Conservation (phyloP, 2,113 vertebrate species). For the Hydropotes inermis region DNA sequence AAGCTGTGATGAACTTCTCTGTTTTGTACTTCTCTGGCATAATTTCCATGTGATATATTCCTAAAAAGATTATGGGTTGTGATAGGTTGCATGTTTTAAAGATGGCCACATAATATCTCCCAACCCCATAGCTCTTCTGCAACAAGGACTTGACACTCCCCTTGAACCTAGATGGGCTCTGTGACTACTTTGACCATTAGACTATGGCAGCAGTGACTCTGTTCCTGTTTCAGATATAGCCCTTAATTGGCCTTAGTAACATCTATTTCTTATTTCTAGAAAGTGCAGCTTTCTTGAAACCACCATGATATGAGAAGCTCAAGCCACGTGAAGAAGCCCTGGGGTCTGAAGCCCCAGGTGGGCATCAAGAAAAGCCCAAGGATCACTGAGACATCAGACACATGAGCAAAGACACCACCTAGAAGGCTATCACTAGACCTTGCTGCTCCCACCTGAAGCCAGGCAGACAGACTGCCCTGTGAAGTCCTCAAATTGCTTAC, state of each 20-base stretch:
- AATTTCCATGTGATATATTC: not conserved
- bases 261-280: not conserved
- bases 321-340: not conserved
- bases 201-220: not conserved
- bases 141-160: not conserved
- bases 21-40: not conserved
- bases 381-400: not conserved
- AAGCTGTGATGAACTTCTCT: not conserved
- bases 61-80: not conserved
- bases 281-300: not conserved
- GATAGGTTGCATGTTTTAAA: not conserved
- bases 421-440: not conserved
- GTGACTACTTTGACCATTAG: not conserved
- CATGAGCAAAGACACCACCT: not conserved
- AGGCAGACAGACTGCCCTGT: not conserved
- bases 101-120: not conserved
- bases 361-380: not conserved
- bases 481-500: not conserved
- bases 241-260: not conserved
- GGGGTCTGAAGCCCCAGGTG: not conserved
- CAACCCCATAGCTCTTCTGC: not conserved
- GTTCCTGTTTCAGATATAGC: not conserved
- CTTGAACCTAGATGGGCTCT: not conserved
- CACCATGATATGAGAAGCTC: not conserved
- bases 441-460: not conserved